Evolutionary conservation across 2,888 invertebrate species (phyloP), one percentile per base, ranked within the genome.

Genomic region (Drosophila nigricruria): DNA sequence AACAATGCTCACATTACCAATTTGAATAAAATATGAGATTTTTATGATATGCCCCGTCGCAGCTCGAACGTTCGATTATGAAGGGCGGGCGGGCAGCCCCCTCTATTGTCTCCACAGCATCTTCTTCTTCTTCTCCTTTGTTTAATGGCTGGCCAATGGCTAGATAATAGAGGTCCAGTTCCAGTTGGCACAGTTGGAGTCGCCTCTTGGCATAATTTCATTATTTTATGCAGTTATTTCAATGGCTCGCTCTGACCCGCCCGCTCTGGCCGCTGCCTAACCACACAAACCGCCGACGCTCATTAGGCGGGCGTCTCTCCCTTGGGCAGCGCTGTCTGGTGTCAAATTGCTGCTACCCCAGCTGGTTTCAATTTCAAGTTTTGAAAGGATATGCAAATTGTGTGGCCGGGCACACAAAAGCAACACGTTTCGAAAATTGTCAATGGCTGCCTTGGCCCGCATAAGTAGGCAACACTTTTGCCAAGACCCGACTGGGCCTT

Each of bases 21-120:
- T 91, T 90, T 91, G 85, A 91, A 91, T 91, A 91, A 91, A 91
- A 91, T 91, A 90, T 91, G 88, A 90, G 90, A 80, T 71, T 90
- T 89, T 89, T 85, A 88, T 91, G 79, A 89, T 87, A 52, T 36
- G 34, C 23, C 34, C 5, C 52, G 32, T n/a, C 25, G 6, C 40
- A 8, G 43, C 45, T 25, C 42, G 20, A 5, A 10, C 20, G 50
- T 52, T 52, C 52, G 52, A 52, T 52, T 23, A 34, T 52, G 50
- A 20, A 6, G 40, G 18, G 0, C 16, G n/a, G 3, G 20, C 12
- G 1, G 5, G 0, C 10, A 18, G 20, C 1, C 5, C 5, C 5
- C 25, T 25, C 25, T 5, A 25, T 5, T 25, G 25, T 1, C 30
- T 10, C 18, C 40, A 10, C 40, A 18, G 40, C 40, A 10, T 40